These are phyloP conservation scores for Hydrozoanthus tunicans DNA, from an alignment of 64 coral and sea anemone species.

Conservation along the genomic window DNA sequence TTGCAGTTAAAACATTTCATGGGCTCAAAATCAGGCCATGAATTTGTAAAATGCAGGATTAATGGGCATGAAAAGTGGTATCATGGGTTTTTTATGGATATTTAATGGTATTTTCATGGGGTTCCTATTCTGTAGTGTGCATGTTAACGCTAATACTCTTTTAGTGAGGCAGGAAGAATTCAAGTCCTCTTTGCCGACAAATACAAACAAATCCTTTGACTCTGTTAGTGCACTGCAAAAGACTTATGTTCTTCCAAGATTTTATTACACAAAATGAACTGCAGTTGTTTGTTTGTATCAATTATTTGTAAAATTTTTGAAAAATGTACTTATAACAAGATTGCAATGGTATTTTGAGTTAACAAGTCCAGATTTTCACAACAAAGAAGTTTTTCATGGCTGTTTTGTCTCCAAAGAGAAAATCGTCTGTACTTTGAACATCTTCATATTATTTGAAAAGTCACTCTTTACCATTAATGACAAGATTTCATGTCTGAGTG, in stretches of 20 bases:
- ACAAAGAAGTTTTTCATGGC: not conserved
- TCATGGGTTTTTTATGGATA: too few relatives aligned
- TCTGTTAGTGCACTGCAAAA: constrained; percentile 11
- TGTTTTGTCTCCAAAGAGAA: not conserved
- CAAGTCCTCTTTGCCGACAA: constrained; percentile 28
- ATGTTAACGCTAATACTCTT: not conserved
- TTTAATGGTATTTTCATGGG: too few relatives aligned
- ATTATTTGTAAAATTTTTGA: not conserved
- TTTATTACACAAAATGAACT: constrained; percentile 40
- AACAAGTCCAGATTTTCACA: not conserved
- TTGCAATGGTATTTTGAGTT: not conserved
- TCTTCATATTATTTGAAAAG: not conserved
- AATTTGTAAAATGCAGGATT: too few relatives aligned
- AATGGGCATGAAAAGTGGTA: too few relatives aligned
- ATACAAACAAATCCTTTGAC: constrained; percentile 18
- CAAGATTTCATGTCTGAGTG: not conserved
- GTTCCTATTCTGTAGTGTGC: too few relatives aligned
- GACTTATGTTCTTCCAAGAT: constrained; percentile 22
- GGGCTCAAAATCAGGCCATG: too few relatives aligned
- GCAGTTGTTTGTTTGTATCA: not conserved
- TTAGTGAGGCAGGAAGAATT: constrained; percentile 40
- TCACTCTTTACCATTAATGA: not conserved
- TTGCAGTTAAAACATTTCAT: too few relatives aligned
- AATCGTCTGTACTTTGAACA: not conserved
- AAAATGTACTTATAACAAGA: not conserved